Evolutionary conservation across 2,797 vertebrate genomes (phyloP), one percentile per base, ranked within the genome.

Genomic region (Cirrhinus molitorella): DNA sequence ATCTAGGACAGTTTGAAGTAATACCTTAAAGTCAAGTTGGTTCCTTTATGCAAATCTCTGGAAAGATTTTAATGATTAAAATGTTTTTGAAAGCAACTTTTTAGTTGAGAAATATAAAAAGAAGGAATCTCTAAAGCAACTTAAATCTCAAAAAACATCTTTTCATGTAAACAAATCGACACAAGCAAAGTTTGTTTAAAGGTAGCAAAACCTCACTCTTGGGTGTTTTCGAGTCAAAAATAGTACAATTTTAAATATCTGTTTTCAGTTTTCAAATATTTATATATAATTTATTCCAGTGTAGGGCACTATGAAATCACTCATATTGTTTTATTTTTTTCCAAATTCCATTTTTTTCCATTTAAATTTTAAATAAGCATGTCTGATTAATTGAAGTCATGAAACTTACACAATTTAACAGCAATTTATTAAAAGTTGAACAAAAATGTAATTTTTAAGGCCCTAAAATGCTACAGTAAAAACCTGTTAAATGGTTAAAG

Each of bases 21-120:
- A 49, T 68, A 43, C n/a, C 23, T 71, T 28, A 49, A 23, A 31
- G 5, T 16, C 9, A 12, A 6, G 70, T 31, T 31, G 51, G 70
- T 37, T 74, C 31, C 31, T 74, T 74, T 37, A 74, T 74, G 49
- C 49, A 74, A 74, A 74, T 74, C 49, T 74, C 12, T n/a, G 0
- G 31, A 19, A 37, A 34, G 28, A 21, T 34, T 53, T 34, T 3
- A 73, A 53, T 51, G 28, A 55, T 14, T 73, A 4, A 37, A 53
- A 14, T 3, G 1, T n/a, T 55, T 74, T 55, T 53, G 1, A 74
- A 74, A 14, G 17, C 47, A 53, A 9, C 6, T 37, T 74, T 23
- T 5, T 55, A 53, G 71, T n/a, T n/a, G 49, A 9, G 49, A 55
- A 55, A n/a, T 68, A 6, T 43, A 40, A 68, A 67, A 43, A 5